These are phyloP conservation scores for Promerops cafer DNA, from an alignment of 2,113 vertebrate species.

Conservation along the genomic window DNA sequence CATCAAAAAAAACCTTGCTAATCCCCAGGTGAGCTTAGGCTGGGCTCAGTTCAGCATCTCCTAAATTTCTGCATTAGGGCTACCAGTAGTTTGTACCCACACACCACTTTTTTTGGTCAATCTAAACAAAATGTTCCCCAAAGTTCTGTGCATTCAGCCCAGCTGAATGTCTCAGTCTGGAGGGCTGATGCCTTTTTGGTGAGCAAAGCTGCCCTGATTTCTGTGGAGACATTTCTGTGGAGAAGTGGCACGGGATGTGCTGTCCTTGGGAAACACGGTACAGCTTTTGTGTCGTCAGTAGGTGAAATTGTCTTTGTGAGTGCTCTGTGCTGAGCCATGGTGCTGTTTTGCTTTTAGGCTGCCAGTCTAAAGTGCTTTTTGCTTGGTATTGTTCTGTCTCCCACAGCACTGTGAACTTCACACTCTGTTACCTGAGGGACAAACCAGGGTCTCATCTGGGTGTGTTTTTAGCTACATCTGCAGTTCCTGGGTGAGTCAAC, in stretches of 20 bases:
- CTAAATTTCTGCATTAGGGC: background rate
- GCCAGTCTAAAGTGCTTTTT: background rate
- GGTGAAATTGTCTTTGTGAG: background rate
- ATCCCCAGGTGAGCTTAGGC: background rate
- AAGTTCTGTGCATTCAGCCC: background rate
- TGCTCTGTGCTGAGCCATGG: background rate
- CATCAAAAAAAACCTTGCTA: background rate
- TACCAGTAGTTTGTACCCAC: background rate
- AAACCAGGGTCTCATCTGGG: background rate
- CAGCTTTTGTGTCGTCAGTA: background rate
- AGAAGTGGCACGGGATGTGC: background rate
- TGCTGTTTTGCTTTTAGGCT: background rate
- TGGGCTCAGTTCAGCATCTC: background rate
- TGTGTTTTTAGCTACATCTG: background rate
- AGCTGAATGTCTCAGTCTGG: background rate
- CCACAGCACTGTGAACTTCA: background rate
- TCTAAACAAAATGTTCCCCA: background rate
- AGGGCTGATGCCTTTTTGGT: background rate
- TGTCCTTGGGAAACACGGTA: background rate
- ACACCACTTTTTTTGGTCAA: accelerated
- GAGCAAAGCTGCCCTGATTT: background rate
- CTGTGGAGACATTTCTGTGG: background rate
- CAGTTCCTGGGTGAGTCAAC: background rate
- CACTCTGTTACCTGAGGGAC: background rate
- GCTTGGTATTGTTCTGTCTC: background rate